phyloP scores from a whole-genome alignment of 2,113 vertebrate species.

The Plectropomus leopardus region DNA sequence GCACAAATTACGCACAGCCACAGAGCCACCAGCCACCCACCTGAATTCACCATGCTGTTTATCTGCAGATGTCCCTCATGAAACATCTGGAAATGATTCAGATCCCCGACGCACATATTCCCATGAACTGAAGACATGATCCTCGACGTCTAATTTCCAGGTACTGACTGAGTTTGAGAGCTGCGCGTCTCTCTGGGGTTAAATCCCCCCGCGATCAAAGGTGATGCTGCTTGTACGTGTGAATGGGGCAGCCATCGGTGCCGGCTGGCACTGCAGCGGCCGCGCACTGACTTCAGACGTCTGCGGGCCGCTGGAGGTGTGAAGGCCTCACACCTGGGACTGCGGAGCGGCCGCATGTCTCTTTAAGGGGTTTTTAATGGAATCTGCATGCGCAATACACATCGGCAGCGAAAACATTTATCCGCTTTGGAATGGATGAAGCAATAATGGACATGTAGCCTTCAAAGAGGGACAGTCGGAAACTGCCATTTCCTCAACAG shows the following conservation, averaged over 20 bases:
- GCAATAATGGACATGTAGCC: slow-evolving; percentile 62
- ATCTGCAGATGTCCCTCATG: slow-evolving; percentile 69
- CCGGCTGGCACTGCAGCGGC: slow-evolving; percentile 77
- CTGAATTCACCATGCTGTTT: slow-evolving; percentile 67
- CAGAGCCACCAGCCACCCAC: slow-evolving; percentile 52
- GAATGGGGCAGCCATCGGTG: slow-evolving; percentile 74
- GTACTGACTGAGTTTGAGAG: slow-evolving; percentile 39
- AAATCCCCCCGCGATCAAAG: slow-evolving; percentile 84
- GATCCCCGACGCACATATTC: slow-evolving; percentile 71
- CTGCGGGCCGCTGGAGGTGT: slow-evolving; percentile 78
- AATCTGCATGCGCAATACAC: slow-evolving; percentile 84
- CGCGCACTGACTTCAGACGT: slow-evolving; percentile 74
- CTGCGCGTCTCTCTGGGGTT: slow-evolving; percentile 35
- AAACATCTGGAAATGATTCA: slow-evolving; percentile 74
- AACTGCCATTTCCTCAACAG: slow-evolving; percentile 55
- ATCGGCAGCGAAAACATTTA: slow-evolving; percentile 83
- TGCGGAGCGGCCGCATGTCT: slow-evolving; percentile 57
- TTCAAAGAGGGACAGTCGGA: slow-evolving; percentile 63
- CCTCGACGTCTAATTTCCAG: slow-evolving; percentile 11
- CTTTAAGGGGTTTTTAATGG: slow-evolving; percentile 78
- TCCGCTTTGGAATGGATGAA: slow-evolving; percentile 72
- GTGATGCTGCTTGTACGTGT: slow-evolving; percentile 68
- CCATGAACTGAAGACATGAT: slow-evolving; percentile 79
- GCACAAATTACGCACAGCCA: slow-evolving; percentile 36
- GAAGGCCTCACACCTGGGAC: slow-evolving; percentile 73